Conservation (phyloP, 2,888 invertebrate genomes). For the Rhagophthalmus giganteus region DNA sequence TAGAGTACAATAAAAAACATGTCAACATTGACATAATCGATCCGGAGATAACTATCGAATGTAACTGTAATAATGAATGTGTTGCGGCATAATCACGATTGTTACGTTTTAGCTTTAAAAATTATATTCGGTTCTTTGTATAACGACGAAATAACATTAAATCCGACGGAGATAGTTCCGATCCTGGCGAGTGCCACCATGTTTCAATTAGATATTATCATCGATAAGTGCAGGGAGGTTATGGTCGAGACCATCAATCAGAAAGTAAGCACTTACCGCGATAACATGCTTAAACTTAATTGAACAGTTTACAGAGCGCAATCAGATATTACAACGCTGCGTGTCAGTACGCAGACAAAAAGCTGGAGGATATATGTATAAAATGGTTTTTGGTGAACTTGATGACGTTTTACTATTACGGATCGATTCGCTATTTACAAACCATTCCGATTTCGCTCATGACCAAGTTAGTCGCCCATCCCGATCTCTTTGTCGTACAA, state of each 20-base stretch:
- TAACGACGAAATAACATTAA: slow-evolving; percentile 71
- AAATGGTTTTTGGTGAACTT: slow-evolving; percentile 73
- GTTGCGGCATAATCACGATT: too few species aligned
- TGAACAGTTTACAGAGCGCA: slow-evolving; percentile 58
- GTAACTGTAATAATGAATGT: too few species aligned
- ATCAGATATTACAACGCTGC: slow-evolving; percentile 70
- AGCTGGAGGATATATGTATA: slow-evolving; percentile 65
- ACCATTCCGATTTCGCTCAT: slow-evolving; percentile 69
- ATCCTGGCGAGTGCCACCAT: slow-evolving; percentile 74
- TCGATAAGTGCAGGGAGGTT: slow-evolving; percentile 72
- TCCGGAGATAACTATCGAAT: slow-evolving; percentile 68
- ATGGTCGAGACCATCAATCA: slow-evolving; percentile 76
- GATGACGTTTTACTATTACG: slow-evolving; percentile 60
- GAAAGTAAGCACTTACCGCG: slow-evolving; percentile 54
- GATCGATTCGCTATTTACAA: slow-evolving; percentile 60
- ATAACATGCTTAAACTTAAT: neutral
- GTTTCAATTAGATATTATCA: slow-evolving; percentile 71
- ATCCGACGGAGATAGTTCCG: slow-evolving; percentile 67
- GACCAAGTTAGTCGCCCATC: slow-evolving; percentile 64
- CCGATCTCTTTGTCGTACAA: slow-evolving; percentile 73
- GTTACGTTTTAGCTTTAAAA: slow-evolving; percentile 67
- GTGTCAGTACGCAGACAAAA: slow-evolving; percentile 67
- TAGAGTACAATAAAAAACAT: slow-evolving; percentile 67
- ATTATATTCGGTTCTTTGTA: slow-evolving; percentile 77
- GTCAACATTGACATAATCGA: slow-evolving; percentile 72